These are phyloP conservation scores for Scyliorhinus canicula DNA, from an alignment of 2,797 vertebrate genomes.

Conservation along the genomic window DNA sequence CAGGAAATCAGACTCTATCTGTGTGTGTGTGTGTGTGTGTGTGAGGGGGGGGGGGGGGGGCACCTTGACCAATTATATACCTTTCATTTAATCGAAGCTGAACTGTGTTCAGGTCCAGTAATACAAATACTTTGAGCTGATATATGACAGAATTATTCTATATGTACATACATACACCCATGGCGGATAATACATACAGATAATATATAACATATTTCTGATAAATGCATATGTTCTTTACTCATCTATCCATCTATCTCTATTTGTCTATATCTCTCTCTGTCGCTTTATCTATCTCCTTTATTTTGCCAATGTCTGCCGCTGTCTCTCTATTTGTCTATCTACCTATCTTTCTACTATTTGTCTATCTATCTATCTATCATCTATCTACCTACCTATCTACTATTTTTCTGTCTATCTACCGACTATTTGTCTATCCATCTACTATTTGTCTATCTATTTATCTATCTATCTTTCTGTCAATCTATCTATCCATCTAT, in stretches of 20 bases:
- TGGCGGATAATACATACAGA: background rate
- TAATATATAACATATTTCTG: background rate
- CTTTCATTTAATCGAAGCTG: background rate
- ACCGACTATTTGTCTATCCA: background rate
- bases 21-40: too few species aligned
- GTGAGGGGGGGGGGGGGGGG: too few species aligned
- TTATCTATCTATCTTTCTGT: background rate
- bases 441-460: background rate
- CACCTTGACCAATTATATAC: background rate
- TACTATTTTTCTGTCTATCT: too few species aligned
- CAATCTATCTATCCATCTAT: background rate
- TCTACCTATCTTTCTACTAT: too few species aligned
- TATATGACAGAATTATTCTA: background rate
- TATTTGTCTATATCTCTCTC: background rate
- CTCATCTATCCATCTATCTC: background rate
- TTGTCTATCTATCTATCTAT: background rate
- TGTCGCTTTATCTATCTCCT: background rate
- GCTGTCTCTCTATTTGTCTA: background rate
- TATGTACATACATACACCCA: background rate
- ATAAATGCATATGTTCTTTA: background rate
- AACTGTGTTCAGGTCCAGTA: background rate
- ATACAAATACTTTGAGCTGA: background rate
- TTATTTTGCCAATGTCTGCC: background rate
- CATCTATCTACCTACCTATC: too few species aligned
- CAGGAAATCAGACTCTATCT: background rate